Base-by-base conservation (phyloP, 1,140 invertebrate genomes). In the Radopholus similis region DNA sequence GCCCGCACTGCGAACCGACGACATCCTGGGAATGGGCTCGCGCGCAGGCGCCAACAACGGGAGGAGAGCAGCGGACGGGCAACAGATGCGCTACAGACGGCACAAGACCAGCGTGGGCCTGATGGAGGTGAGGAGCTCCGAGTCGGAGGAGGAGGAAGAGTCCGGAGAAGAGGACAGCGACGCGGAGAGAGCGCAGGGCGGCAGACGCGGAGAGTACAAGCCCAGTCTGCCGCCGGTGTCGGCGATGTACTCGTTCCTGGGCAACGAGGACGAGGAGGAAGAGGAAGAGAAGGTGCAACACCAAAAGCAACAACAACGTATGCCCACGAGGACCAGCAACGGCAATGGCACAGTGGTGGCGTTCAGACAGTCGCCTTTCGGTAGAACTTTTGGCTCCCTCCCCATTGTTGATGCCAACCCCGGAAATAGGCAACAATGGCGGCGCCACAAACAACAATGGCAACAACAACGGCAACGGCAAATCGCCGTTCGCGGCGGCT, bases 1-100 rank as follows among this genome's bases (percentile, higher is more conserved):
- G n/a, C 78, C 78, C 6, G 66, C 66, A 6, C 62, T 81, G 23
- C 77, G 75, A 38, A 72, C 67, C 26, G 78, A 81, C 32, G 74
- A 81, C 56, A 35, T 81, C 23, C 59, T 81, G 15, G 71, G 69
- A 21, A 63, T 64, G 23, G 57, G 57, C 28, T 13, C 21, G 8
- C 26, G 4, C 21, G 34, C 18, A 62, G 60, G 44, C 30, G 15
- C 28, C 38, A 18, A 13, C 26, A 23, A 30, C 37, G 71, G 35
- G 73, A 70, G 18, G 58, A n/a, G n/a, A 68, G 8, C 64, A 72
- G 6, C 54, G 47, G 42, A 56, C 21, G 15, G 49, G 18, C 59
- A 35, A 6, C 30, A 49, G 42, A n/a, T n/a, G n/a, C 59, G 59
- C 35, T 62, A 62, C 34, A 23, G 65, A 11, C 49, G 71, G 56